Base-by-base conservation (phyloP, 2,888 invertebrate species). In the Clusia tigrina region DNA sequence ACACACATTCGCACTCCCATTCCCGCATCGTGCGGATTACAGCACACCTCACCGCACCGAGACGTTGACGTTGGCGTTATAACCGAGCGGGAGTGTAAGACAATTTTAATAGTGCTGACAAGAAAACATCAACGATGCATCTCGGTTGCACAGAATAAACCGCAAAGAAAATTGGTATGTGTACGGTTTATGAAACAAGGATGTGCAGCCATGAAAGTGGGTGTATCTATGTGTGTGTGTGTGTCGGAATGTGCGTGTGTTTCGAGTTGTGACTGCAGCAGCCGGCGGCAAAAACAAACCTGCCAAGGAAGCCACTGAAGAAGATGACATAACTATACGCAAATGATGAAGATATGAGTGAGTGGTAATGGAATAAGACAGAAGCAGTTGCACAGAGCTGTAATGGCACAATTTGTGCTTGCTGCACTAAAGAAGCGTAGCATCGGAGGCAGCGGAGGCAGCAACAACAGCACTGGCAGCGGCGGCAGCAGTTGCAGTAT, bases 91-190 rank as follows among this genome's bases (percentile, higher is more conserved):
- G 37, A 54, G 58, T 42, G 22, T 22, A 56, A 58, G 20, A 57
- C 60, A 54, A 46, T 58, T 60, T 60, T 63, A 52, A 26, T 53
- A 58, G 51, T 56, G 60, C 60, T 64, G 63, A 64, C 64, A 65
- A 48, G 55, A 64, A 58, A 58, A n/a, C 20, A n/a, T 25, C 38
- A 52, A 18, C 46, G 18, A 65, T 48, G 48, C 48, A 48, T 48
- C 42, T 5, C 18, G 22, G 22, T 20, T 20, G 48, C 48, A 48
- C 48, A 20, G 18, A 22, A 22, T 20, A 6, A 6, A 48, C 6
- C 20, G 62, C 65, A 65, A 65, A 67, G 63, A 22, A 67, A 63
- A 65, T 62, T 54, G 62, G 55, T 51, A 54, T 59, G 59, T 53
- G 22, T 22, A 20, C 24, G 58, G 52, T 52, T 22, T 51, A 22